Base-by-base conservation (phyloP, 1,140 invertebrate genomes). In the Riptortus pedestris region DNA sequence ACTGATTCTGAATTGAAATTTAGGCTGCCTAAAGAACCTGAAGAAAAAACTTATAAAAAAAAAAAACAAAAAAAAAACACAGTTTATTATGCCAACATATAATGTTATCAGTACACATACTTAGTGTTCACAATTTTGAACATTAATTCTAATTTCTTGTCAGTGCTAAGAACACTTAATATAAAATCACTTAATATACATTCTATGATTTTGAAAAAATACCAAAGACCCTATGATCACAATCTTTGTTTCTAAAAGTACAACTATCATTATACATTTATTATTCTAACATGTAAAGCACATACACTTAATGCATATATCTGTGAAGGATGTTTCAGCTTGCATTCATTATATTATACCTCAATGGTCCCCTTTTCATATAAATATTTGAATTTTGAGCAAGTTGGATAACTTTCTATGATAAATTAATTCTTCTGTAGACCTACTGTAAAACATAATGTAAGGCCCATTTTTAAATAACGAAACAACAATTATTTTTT, bases 121-220 rank as follows among this genome's bases (percentile, higher is more conserved):
- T 51, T 20, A 51, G 57, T 59, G 57, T 59, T 59, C 57, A 51
- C 18, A 20, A 24, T 51, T 51, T 20, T n/a, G 22, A n/a, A 51
- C 18, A 7, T 24, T 51, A 9, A 9, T 24, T 20, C 16, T 20
- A 51, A 5, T 7, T 20, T 18, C 16, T 20, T 24, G 16, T 24
- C n/a, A 27, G 57, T 59, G 57, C 57, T 59, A 59, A 59, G 48
- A 59, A 59, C 57, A 59, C 28, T 27, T 59, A 59, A 22, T 31
- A 29, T n/a, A 59, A 59, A 38, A 59, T 26, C 33, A 31, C 28
- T 20, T 59, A 59, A 31, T 31, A n/a, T 59, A 33, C 28, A 24
- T 24, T 16, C 57, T 59, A 59, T 20, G 20, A 59, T 59, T 59
- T 59, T 59, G 57, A 38, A 59, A 59, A 59, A 59, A 59, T 59